Conservation (phyloP, 2,888 invertebrate species). For the Calliopum simillimum region DNA sequence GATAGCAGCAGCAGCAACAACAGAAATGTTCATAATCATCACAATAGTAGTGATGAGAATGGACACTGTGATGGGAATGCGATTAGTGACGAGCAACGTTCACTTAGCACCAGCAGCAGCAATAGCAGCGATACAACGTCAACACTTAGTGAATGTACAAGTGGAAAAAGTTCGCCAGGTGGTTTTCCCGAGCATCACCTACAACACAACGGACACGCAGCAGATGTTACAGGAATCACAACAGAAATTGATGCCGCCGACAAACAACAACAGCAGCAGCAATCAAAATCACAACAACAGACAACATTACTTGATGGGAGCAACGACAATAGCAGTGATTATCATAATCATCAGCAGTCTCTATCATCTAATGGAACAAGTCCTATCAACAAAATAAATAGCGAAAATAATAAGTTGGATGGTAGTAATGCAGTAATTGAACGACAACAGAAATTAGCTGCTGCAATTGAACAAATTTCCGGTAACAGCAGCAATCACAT, state of each 20-base stretch:
- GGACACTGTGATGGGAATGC: slow-evolving; percentile 23
- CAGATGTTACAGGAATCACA: neutral
- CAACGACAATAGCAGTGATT: slow-evolving; percentile 35
- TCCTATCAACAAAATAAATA: slow-evolving; percentile 37
- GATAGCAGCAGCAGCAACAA: slow-evolving; percentile 50
- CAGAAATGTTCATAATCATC: slow-evolving; percentile 31
- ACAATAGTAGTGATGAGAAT: neutral
- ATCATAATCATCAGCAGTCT: slow-evolving; percentile 41
- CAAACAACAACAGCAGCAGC: slow-evolving; percentile 23
- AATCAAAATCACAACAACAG: slow-evolving; percentile 37
- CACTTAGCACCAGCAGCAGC: slow-evolving; percentile 54
- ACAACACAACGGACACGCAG: neutral
- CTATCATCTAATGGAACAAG: slow-evolving; percentile 43
- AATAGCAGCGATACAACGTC: slow-evolving; percentile 48
- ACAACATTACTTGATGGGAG: slow-evolving; percentile 40
- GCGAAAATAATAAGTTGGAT: slow-evolving; percentile 33
- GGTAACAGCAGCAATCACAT: slow-evolving; percentile 46
- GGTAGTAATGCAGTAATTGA: too few species aligned
- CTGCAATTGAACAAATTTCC: slow-evolving; percentile 41
- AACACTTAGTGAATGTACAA: slow-evolving; percentile 57
- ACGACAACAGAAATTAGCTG: slow-evolving; percentile 16
- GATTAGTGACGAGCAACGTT: slow-evolving; percentile 48
- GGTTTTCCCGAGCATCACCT: slow-evolving; percentile 38
- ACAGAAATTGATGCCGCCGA: slow-evolving; percentile 33
- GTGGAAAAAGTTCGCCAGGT: slow-evolving; percentile 63